A percentile compares a stretch with the other conserved stretches of the same genome.
Evolutionary conservation across 2,888 invertebrate species (phyloP).

Genomic region (Chloroclysta siterata): DNA sequence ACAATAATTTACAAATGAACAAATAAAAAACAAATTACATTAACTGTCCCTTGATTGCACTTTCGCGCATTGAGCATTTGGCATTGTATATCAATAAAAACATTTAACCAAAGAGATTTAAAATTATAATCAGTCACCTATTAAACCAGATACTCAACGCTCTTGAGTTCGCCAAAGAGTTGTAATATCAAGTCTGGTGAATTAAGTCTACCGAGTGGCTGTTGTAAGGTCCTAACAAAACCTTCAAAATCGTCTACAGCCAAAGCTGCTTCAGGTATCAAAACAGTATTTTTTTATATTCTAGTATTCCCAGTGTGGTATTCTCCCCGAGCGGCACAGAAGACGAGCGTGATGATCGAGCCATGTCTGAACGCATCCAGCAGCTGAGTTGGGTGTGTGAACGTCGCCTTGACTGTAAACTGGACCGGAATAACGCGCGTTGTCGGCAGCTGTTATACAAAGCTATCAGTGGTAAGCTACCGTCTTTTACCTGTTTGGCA

Average conservation of each 20-base stretch:
- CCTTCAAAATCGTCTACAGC: neutral
- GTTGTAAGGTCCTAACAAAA: neutral
- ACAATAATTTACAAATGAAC: no score
- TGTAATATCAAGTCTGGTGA: no score
- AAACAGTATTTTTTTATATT: neutral
- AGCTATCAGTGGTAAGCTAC: slow-evolving; percentile 91
- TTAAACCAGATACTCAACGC: no score
- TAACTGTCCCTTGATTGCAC: no score
- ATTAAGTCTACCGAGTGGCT: no score
- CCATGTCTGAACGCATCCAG: slow-evolving; percentile 96
- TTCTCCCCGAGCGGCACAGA: slow-evolving; percentile 95
- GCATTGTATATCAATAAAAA: no score
- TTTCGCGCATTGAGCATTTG: no score
- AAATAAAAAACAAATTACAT: no score
- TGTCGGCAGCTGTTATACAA: slow-evolving; percentile 96
- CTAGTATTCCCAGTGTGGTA: slow-evolving; percentile 80
- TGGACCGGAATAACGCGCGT: slow-evolving; percentile 93
- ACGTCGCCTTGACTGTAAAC: slow-evolving; percentile 95
- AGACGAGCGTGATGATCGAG: slow-evolving; percentile 97
- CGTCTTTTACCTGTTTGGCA: no score
- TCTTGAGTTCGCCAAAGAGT: no score
- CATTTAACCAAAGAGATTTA: no score
- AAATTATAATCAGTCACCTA: no score
- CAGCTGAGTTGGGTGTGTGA: slow-evolving; percentile 98
- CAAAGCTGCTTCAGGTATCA: neutral